Percentiles rank a stretch among this genome's conserved stretches.
Evolutionary conservation across 2,113 vertebrate species (phyloP).

Genomic region (Coregonus clupeaformis): DNA sequence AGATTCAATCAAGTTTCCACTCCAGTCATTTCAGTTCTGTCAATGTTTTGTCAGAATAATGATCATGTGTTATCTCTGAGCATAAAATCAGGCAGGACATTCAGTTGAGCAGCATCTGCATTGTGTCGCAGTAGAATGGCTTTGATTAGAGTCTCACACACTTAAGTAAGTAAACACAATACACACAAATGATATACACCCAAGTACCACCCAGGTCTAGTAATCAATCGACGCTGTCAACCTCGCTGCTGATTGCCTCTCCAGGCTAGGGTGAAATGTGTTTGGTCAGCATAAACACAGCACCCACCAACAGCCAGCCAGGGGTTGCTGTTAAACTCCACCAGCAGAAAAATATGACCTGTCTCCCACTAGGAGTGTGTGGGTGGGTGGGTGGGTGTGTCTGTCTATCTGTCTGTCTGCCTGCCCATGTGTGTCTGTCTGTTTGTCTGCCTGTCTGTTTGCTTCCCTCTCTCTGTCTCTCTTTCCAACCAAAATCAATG

Average conservation of each 20-base stretch:
- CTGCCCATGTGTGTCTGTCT: background rate
- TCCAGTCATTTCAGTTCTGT: constrained; percentile 20
- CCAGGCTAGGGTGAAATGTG: constrained; percentile 10
- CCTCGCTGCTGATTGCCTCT: constrained; percentile 30
- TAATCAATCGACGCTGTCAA: constrained; percentile 45
- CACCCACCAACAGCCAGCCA: constrained; percentile 11
- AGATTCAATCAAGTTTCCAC: constrained; percentile 2
- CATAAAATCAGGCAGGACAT: constrained; percentile 13
- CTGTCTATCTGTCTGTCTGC: background rate
- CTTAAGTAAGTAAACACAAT: constrained; percentile 53
- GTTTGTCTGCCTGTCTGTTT: background rate
- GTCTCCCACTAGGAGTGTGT: background rate
- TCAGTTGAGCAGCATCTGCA: constrained; percentile 31
- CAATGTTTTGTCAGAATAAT: constrained; percentile 25
- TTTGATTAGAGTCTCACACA: constrained; percentile 29
- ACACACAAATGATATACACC: constrained; percentile 52
- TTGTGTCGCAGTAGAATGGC: constrained; percentile 31
- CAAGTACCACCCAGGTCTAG: constrained; percentile 8
- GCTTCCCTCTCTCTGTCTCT: background rate
- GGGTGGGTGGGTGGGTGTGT: background rate
- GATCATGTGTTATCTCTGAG: constrained; percentile 16
- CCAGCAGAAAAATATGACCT: constrained; percentile 1
- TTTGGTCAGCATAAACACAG: constrained; percentile 40
- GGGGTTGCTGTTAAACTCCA: constrained; percentile 9
- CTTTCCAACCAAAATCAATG: background rate